These are phyloP conservation scores for Balaeniceps rex DNA, from an alignment of 2,113 vertebrate genomes.

Conservation along the genomic window DNA sequence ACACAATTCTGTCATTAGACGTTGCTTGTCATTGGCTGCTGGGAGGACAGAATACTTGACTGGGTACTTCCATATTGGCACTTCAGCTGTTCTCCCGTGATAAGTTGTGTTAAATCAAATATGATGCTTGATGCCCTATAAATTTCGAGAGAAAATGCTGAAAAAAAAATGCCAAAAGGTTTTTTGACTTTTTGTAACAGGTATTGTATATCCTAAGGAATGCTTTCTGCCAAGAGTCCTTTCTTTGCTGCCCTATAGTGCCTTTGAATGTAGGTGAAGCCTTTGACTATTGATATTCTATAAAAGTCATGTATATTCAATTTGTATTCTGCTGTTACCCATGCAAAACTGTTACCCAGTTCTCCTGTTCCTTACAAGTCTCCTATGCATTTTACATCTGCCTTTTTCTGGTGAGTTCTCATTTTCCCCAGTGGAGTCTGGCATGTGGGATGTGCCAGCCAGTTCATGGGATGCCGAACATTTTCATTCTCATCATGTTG, in stretches of 20 bases:
- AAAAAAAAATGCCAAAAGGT: background rate
- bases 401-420: conserved; percentile 9
- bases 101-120: background rate
- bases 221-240: background rate
- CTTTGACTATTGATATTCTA: background rate
- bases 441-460: conserved; percentile 34
- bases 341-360: background rate
- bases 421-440: conserved; percentile 18
- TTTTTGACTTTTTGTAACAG: background rate
- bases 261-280: background rate
- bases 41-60: background rate
- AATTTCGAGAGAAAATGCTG: background rate
- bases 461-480: background rate
- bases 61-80: background rate
- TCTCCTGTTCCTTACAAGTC: background rate
- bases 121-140: background rate
- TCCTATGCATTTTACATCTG: background rate
- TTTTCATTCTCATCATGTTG: conserved; percentile 9
- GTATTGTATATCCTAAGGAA: background rate
- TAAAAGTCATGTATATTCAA: background rate
- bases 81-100: background rate
- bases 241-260: background rate
- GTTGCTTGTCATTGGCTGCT: background rate
- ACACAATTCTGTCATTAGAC: background rate
- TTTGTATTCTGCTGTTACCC: background rate